phyloP scores from a whole-genome alignment of 2,888 invertebrate species.

The Rhagium mordax region DNA sequence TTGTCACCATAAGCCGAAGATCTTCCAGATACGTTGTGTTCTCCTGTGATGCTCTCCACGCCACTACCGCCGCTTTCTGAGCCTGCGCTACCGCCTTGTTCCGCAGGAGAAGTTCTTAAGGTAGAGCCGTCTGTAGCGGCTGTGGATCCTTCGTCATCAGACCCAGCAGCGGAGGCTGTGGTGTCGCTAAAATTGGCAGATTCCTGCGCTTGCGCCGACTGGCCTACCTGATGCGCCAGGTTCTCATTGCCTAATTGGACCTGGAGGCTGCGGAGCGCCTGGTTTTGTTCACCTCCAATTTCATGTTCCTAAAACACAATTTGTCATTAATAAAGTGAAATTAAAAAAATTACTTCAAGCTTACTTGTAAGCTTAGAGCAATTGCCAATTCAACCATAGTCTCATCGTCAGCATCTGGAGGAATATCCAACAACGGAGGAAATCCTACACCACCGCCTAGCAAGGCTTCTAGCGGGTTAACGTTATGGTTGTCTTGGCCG shows the following conservation, averaged over 20 bases:
- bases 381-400: slow-evolving; percentile 97
- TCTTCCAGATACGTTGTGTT: slow-evolving; percentile 81
- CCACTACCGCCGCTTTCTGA: slow-evolving; percentile 94
- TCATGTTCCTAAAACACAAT: slow-evolving; percentile 77
- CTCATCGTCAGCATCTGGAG: slow-evolving; percentile 97
- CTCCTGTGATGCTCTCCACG: slow-evolving; percentile 93
- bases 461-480: slow-evolving; percentile 71
- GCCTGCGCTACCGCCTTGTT: slow-evolving; percentile 77
- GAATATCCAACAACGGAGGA: slow-evolving; percentile 88
- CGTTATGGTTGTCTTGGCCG: slow-evolving; percentile 55
- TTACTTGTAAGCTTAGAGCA: slow-evolving; percentile 87
- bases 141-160: slow-evolving; percentile 94
- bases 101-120: slow-evolving; percentile 87
- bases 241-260: slow-evolving; percentile 60
- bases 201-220: slow-evolving; percentile 65
- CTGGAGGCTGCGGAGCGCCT: slow-evolving; percentile 70
- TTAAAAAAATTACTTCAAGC: not conserved
- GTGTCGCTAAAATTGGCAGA: slow-evolving; percentile 84
- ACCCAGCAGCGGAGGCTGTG: slow-evolving; percentile 90
- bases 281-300: slow-evolving; percentile 69
- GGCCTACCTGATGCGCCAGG: slow-evolving; percentile 50
- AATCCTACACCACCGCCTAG: slow-evolving; percentile 74
- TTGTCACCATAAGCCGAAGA: slow-evolving; percentile 93
- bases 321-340: not conserved
- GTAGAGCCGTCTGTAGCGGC: slow-evolving; percentile 97